These are phyloP conservation scores for Trichosurus vulpecula DNA, from an alignment of 2,797 vertebrate species.

Conservation along the genomic window DNA sequence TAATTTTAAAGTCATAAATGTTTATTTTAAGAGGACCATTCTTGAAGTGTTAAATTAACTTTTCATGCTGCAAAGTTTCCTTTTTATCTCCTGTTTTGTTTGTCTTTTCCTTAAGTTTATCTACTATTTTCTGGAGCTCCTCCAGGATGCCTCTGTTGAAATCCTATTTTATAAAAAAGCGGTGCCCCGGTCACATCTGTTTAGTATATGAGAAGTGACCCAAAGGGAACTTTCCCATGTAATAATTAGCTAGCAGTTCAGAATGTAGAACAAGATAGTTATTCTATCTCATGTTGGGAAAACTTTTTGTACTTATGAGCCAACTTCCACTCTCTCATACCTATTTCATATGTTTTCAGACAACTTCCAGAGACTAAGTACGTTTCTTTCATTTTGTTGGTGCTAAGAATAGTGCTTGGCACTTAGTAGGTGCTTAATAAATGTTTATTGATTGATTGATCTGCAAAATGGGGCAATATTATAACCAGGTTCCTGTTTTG, in stretches of 20 bases:
- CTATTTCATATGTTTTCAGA: conserved; percentile 3
- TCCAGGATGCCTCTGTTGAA: conserved; percentile 49
- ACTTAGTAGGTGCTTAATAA: neutral
- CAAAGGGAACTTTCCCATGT: conserved; percentile 31
- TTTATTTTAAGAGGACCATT: conserved; percentile 47
- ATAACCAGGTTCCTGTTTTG: neutral
- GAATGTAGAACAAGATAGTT: conserved; percentile 9
- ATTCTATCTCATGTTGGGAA: conserved; percentile 21
- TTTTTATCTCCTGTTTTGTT: conserved; percentile 56
- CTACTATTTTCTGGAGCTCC: conserved; percentile 28
- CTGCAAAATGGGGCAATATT: neutral
- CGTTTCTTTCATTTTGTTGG: neutral
- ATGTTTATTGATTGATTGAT: neutral
- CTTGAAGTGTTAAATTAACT: conserved; percentile 63
- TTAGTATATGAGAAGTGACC: neutral
- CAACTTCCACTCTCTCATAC: conserved; percentile 1
- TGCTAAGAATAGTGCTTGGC: neutral
- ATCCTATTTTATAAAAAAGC: conserved; percentile 56
- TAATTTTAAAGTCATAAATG: conserved; percentile 59
- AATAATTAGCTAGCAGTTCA: conserved; percentile 29
- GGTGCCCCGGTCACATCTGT: neutral
- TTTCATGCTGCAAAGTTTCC: conserved; percentile 58
- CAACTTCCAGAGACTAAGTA: neutral
- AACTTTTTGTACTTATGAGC: conserved; percentile 15
- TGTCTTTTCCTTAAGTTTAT: conserved; percentile 58